phyloP scores from a whole-genome alignment of 2,797 vertebrate genomes.

The Tapera naevia region DNA sequence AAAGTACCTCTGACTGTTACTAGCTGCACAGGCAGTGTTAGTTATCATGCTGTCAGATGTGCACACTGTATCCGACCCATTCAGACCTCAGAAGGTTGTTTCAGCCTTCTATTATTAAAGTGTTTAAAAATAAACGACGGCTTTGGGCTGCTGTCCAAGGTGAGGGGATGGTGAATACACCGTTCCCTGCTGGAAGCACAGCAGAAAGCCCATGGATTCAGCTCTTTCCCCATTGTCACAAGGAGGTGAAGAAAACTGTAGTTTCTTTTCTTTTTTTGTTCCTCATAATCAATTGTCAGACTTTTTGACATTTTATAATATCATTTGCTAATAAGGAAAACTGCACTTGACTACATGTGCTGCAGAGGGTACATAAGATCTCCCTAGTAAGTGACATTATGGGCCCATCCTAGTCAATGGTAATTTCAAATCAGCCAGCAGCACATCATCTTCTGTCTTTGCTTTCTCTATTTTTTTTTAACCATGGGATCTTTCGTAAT shows the following conservation, averaged over 20 bases:
- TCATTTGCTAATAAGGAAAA: background rate
- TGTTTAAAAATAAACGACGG: slow-evolving; percentile 35
- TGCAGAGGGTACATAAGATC: background rate
- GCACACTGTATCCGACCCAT: background rate
- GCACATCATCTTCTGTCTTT: background rate
- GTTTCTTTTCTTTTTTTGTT: background rate
- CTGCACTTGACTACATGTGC: background rate
- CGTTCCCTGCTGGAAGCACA: background rate
- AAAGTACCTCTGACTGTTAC: background rate
- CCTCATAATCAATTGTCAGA: background rate
- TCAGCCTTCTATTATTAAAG: slow-evolving; percentile 41
- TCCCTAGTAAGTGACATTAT: background rate
- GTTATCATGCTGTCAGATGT: background rate
- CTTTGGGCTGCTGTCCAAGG: slow-evolving; percentile 6
- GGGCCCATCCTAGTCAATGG: background rate
- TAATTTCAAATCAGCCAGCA: background rate
- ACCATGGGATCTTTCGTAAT: background rate
- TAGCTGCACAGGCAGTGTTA: background rate
- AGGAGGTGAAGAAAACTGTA: background rate
- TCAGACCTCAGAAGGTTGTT: slow-evolving; percentile 30
- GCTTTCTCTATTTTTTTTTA: background rate
- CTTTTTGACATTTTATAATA: background rate
- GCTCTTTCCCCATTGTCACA: background rate
- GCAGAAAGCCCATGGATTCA: background rate
- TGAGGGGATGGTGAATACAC: background rate